phyloP scores from a whole-genome alignment of 2,888 invertebrate species.

The Sepioteuthis lessoniana region DNA sequence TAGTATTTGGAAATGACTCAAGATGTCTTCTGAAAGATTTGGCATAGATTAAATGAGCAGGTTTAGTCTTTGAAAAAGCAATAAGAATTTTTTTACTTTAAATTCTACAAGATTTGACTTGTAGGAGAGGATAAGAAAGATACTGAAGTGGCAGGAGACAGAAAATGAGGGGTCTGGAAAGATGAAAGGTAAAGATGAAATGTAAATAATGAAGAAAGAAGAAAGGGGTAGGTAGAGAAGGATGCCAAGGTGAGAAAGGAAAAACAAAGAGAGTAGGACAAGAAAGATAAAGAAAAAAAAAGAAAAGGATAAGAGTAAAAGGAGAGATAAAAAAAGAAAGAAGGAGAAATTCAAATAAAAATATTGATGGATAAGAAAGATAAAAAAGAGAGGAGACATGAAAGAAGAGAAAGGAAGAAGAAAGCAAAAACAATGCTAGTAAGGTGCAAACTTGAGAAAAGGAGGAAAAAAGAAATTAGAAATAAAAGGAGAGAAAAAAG shows the following conservation, averaged over 20 bases:
- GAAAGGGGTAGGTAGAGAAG: not conserved
- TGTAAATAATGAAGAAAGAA: not conserved
- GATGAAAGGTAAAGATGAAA: not conserved
- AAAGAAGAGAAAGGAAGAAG: not conserved
- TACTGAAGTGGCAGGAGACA: not conserved
- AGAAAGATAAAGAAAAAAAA: not conserved
- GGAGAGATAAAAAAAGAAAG: not conserved
- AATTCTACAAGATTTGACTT: not conserved
- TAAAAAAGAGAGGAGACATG: not conserved
- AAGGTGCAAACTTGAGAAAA: not conserved
- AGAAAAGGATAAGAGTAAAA: not conserved
- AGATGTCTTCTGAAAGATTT: slow-evolving; percentile 18
- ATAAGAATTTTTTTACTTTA: not conserved
- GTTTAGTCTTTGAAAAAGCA: slow-evolving; percentile 8
- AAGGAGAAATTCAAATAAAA: not conserved
- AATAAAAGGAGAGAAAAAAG: not conserved
- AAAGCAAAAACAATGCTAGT: too few species aligned
- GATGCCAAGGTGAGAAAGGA: not conserved
- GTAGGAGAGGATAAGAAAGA: not conserved
- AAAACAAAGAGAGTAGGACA: not conserved
- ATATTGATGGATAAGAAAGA: not conserved
- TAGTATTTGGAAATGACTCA: slow-evolving; percentile 21
- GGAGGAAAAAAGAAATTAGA: not conserved
- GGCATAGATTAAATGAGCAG: not conserved
- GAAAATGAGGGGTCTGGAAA: not conserved